Evolutionary conservation across 1,140 invertebrate genomes (phyloP).

Genomic region (Antheraea pernyi): DNA sequence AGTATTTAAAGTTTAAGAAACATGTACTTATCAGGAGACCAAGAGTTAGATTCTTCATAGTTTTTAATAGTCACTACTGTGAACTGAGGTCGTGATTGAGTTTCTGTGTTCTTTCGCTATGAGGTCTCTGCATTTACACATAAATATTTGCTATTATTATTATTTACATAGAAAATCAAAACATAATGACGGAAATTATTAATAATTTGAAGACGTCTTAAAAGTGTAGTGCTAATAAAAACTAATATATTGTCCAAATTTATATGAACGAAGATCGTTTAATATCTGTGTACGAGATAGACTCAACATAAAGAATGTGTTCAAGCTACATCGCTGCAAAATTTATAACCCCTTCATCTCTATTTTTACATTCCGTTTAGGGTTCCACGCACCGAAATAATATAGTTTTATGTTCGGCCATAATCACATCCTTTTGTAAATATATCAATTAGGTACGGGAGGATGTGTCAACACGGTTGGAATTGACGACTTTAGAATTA

Average conservation of each 20-base stretch:
- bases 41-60: no score
- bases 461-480: slow-evolving; percentile 60
- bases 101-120: no score
- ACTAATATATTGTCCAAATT: not conserved
- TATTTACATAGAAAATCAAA: no score
- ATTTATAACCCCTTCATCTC: slow-evolving; percentile 21
- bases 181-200: no score
- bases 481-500: slow-evolving; percentile 59
- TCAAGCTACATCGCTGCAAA: slow-evolving; percentile 11
- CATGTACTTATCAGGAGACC: no score
- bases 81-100: no score
- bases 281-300: not conserved
- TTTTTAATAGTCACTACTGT: no score
- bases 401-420: slow-evolving; percentile 64
- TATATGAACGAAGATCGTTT: not conserved
- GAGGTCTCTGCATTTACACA: no score
- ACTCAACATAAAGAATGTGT: not conserved
- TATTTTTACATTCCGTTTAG: slow-evolving; percentile 60
- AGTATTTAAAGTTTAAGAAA: no score
- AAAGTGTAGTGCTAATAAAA: no score
- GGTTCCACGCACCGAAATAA: slow-evolving; percentile 47
- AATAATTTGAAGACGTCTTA: no score
- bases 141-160: no score
- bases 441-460: slow-evolving; percentile 73
- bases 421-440: slow-evolving; percentile 74